These are phyloP conservation scores for Megalonaias nervosa DNA, from an alignment of 1,140 invertebrate species.

Conservation along the genomic window DNA sequence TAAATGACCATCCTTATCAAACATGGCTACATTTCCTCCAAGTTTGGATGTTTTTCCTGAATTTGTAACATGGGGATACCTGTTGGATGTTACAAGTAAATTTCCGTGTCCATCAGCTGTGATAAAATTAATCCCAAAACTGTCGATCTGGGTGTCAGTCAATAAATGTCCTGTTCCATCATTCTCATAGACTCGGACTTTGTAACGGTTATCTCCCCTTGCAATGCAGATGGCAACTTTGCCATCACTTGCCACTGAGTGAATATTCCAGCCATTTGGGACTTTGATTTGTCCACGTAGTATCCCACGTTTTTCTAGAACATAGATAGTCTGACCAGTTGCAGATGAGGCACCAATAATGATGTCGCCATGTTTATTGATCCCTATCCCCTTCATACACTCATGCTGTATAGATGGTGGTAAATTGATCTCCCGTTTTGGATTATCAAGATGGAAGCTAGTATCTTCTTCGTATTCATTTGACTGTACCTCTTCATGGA, in stretches of 20 bases:
- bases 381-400: conserved; percentile 61
- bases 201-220: conserved; percentile 61
- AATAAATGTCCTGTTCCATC: conserved; percentile 54
- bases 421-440: conserved; percentile 46
- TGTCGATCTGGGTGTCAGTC: conserved; percentile 58
- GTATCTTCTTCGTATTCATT: conserved; percentile 45
- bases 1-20: conserved; percentile 49
- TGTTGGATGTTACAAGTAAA: conserved; percentile 57
- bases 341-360: conserved; percentile 55
- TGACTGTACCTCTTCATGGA: conserved; percentile 43
- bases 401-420: conserved; percentile 54
- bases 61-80: conserved; percentile 49
- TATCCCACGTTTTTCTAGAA: conserved; percentile 62
- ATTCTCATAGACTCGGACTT: conserved; percentile 56
- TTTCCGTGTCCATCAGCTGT: conserved; percentile 51
- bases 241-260: conserved; percentile 60
- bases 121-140: conserved; percentile 60
- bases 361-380: conserved; percentile 58
- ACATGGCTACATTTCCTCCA: conserved; percentile 62
- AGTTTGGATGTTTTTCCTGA: conserved; percentile 48
- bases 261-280: conserved; percentile 56
- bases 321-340: conserved; percentile 50
- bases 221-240: conserved; percentile 57
- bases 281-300: conserved; percentile 57
- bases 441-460: conserved; percentile 48